These are phyloP conservation scores for Pedionomus torquatus DNA, from an alignment of 2,113 vertebrate genomes.

Conservation along the genomic window DNA sequence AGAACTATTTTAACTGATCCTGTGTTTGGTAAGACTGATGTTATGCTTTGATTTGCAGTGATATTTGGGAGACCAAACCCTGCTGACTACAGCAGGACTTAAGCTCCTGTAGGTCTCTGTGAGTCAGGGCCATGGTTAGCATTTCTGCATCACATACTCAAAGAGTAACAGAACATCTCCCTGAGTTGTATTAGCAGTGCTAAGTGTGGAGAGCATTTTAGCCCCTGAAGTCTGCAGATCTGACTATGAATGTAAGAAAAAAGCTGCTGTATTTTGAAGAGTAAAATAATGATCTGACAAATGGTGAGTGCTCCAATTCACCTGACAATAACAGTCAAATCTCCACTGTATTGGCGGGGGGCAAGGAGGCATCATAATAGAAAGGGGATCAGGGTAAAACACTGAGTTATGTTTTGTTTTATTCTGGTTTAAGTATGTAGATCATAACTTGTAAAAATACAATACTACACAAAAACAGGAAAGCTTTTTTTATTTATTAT, in stretches of 20 bases:
- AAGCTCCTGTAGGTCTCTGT: neutral
- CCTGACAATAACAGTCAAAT: neutral
- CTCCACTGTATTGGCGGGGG: neutral
- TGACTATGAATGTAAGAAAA: neutral
- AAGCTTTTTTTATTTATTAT: neutral
- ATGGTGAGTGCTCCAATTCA: neutral
- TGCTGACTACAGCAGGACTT: neutral
- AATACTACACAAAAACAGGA: neutral
- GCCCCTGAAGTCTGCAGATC: neutral
- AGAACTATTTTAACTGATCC: neutral
- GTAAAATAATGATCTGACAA: neutral
- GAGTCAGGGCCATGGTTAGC: neutral
- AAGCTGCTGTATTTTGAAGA: neutral
- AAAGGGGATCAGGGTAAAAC: neutral
- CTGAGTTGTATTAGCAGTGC: neutral
- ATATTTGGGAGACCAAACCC: neutral
- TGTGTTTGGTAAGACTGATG: neutral
- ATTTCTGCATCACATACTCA: neutral
- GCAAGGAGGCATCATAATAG: neutral
- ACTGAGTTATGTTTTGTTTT: neutral
- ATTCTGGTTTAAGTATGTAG: neutral
- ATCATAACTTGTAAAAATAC: conserved; percentile 41
- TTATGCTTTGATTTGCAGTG: neutral
- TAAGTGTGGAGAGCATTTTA: neutral
- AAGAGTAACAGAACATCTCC: neutral